Conservation (phyloP, 1,140 invertebrate species). For the Calephelis nemesis region DNA sequence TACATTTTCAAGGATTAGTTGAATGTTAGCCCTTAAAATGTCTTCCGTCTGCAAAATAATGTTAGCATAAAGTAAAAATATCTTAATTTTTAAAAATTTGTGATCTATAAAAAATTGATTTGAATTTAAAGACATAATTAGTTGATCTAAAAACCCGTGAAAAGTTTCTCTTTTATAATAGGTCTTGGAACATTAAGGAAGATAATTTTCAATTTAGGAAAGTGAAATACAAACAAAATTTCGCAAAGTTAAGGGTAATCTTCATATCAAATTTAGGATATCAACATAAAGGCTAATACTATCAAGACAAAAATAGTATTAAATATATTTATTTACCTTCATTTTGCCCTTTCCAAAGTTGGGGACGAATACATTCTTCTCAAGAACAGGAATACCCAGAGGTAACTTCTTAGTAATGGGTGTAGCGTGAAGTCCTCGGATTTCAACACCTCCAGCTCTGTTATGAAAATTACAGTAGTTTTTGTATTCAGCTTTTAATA, state of each 20-base stretch:
- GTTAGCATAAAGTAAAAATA: neutral
- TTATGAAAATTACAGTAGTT: constrained; percentile 26
- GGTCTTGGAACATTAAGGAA: too few relatives aligned
- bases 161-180: too few relatives aligned
- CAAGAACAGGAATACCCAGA: constrained; percentile 84
- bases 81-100: too few relatives aligned
- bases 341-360: constrained; percentile 75
- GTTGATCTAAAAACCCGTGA: too few relatives aligned
- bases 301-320: neutral
- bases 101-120: too few relatives aligned
- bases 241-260: too few relatives aligned
- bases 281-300: neutral
- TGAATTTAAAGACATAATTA: too few relatives aligned
- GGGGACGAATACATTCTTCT: constrained; percentile 88
- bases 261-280: too few relatives aligned
- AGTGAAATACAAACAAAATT: too few relatives aligned
- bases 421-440: constrained; percentile 89
- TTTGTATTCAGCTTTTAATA: neutral
- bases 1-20: constrained; percentile 90
- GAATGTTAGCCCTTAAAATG: constrained; percentile 80
- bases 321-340: constrained; percentile 39
- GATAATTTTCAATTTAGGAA: too few relatives aligned
- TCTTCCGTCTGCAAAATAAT: constrained; percentile 60
- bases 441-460: constrained; percentile 89
- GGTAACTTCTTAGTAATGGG: constrained; percentile 85